Conservation (phyloP, 2,797 vertebrate species). For the Falco rusticolus region DNA sequence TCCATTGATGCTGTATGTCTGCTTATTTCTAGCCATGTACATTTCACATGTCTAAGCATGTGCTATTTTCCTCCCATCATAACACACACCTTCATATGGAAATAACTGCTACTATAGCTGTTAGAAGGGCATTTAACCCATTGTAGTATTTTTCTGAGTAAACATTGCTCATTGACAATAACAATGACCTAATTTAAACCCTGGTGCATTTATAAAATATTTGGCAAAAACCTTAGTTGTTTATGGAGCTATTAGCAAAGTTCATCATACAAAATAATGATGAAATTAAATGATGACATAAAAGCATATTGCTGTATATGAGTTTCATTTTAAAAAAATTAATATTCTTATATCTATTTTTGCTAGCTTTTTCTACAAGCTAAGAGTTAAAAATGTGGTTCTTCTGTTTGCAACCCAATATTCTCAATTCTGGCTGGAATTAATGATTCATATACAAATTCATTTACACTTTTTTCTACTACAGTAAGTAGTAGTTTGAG, state of each 20-base stretch:
- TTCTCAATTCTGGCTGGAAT: conserved; percentile 25
- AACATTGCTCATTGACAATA: not conserved
- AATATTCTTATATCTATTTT: not conserved
- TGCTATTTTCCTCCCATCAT: not conserved
- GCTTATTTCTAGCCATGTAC: not conserved
- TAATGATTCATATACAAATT: conserved; percentile 50
- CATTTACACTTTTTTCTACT: conserved; percentile 6
- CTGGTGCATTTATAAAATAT: not conserved
- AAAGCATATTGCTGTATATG: not conserved
- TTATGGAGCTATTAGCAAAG: not conserved
- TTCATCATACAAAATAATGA: not conserved
- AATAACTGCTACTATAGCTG: not conserved
- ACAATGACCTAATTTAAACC: not conserved
- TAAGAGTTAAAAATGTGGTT: conserved; percentile 15
- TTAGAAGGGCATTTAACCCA: not conserved
- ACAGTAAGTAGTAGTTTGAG: conserved; percentile 24
- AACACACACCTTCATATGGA: not conserved
- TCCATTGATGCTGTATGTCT: not conserved
- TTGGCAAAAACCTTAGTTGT: not conserved
- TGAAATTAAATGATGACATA: not conserved
- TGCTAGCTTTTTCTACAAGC: not conserved
- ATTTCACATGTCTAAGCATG: not conserved
- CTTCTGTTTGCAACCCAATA: not conserved
- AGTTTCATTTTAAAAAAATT: not conserved
- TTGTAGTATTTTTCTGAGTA: not conserved